Base-by-base conservation (phyloP, 1,140 invertebrate species). In the Andricus grossulariae region DNA sequence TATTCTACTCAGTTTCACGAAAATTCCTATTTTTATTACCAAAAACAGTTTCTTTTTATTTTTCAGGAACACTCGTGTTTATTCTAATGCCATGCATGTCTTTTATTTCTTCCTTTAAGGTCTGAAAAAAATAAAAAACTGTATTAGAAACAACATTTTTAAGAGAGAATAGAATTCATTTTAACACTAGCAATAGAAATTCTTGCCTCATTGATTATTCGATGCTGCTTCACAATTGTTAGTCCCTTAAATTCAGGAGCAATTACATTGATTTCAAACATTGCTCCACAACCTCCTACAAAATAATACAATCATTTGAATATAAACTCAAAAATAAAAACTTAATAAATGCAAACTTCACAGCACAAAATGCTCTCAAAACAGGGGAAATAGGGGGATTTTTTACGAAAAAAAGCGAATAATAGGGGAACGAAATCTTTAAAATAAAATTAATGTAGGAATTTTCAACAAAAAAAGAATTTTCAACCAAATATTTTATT, bases 31-130 rank as follows among this genome's bases (percentile, higher is more conserved):
- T 45, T 45, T 45, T 45, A 45, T 11, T 5, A 10, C 39, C 8
- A 11, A 45, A 45, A 45, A 45, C 39, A 45, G 12, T 50, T 70
- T 75, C 12, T 18, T 25, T 52, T 79, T 18, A 90, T 0, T 81
- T 74, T 18, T 79, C 74, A 25, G 93, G 88, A 39, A 92, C 84
- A 21, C 89, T 90, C 6, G 95, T 96, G 77, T 94, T 93, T 81
- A 97, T 96, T 80, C 95, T 91, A 52, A 97, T 92, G 2, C 96
- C 96, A 91, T 97, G 96, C 95, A 97, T 97, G 77, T 94, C 93
- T 88, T 95, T 95, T 71, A 97, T 97, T 90, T 97, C 94, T 81
- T 93, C 93, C 86, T 95, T 95, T 11, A 97, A 92, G 3, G 93
- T 93, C 93, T 95, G 86, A 32, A 92, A 92, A 66, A 89, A 77